phyloP scores from a whole-genome alignment of 2,797 vertebrate genomes.

The Chelmon rostratus region DNA sequence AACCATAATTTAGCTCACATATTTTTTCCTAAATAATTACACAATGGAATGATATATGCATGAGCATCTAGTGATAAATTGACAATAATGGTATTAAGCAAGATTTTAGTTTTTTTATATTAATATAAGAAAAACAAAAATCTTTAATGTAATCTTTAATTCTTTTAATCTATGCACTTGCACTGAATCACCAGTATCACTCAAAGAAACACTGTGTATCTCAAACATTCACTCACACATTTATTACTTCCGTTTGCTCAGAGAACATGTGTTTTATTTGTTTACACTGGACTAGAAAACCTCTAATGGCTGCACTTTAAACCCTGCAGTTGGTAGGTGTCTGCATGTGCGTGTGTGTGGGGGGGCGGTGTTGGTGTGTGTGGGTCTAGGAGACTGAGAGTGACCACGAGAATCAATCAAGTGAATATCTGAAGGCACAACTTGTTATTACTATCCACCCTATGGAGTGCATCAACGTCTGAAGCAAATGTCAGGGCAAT shows the following conservation, averaged over 20 bases:
- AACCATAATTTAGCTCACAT: neutral
- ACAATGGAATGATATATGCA: neutral
- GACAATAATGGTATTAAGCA: neutral
- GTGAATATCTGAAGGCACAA: neutral
- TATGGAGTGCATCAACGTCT: too few relatives aligned
- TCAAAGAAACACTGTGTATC: constrained; percentile 14
- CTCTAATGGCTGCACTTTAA: constrained; percentile 65
- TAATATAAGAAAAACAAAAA: too few relatives aligned
- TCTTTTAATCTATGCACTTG: constrained; percentile 4
- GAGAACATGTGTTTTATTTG: constrained; percentile 45
- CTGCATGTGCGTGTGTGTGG: neutral
- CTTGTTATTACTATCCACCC: too few relatives aligned
- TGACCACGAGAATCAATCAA: constrained; percentile 8
- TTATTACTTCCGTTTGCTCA: constrained; percentile 43
- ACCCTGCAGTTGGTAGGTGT: constrained; percentile 7
- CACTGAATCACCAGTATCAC: constrained; percentile 19
- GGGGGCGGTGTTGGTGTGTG: constrained; percentile 16
- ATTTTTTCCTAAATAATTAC: neutral
- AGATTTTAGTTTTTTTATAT: too few relatives aligned
- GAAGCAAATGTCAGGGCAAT: too few relatives aligned
- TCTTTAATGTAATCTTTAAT: too few relatives aligned
- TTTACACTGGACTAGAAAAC: constrained; percentile 42
- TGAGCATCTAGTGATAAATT: neutral
- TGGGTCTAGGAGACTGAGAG: neutral
- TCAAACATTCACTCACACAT: constrained; percentile 25